Conservation (phyloP, 2,113 vertebrate species). For the Cephalopterus ornatus region DNA sequence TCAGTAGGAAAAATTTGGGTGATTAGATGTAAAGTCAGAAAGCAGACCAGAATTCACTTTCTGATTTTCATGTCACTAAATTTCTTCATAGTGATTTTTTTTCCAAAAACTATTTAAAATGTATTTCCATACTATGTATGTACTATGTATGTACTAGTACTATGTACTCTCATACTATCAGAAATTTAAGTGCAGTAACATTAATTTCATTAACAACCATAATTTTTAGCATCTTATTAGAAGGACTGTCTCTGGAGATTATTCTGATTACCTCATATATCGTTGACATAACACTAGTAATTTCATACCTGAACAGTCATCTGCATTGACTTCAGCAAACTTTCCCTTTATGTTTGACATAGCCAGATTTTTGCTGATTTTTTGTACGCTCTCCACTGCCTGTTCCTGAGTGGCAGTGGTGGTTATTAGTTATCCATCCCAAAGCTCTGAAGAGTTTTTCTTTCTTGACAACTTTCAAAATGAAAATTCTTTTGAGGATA, state of each 20-base stretch:
- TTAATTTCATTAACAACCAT: neutral
- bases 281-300: neutral
- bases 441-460: neutral
- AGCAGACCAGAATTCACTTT: neutral
- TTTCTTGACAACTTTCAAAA: neutral
- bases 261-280: neutral
- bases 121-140: neutral
- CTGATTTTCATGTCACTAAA: neutral
- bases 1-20: neutral
- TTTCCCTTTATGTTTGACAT: neutral
- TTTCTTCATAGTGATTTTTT: neutral
- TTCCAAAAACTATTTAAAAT: neutral
- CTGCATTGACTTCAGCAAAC: neutral
- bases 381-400: neutral
- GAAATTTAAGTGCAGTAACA: neutral
- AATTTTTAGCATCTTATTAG: neutral
- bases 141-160: too few relatives aligned
- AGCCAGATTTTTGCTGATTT: neutral
- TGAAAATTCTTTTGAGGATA: neutral
- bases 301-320: neutral
- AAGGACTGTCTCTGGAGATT: neutral
- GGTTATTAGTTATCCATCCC: neutral
- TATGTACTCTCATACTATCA: neutral
- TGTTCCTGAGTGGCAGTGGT: neutral
- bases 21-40: neutral